Base-by-base conservation (phyloP, 2,113 vertebrate species). In the Panthera uncia region DNA sequence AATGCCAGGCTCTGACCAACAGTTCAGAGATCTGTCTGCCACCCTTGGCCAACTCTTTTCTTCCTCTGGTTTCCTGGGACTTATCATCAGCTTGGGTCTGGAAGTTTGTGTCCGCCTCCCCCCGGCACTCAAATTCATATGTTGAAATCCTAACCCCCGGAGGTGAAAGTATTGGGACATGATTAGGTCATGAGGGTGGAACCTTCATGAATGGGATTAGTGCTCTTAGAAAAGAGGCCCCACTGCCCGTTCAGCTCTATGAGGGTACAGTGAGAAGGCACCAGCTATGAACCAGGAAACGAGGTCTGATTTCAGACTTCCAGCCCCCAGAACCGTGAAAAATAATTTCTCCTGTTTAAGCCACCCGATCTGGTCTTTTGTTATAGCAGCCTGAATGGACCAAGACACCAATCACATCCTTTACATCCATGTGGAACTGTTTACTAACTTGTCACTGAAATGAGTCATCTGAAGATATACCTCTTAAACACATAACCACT, bases 401-500 rank as follows among this genome's bases (percentile, higher is more conserved):
- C 3, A 27, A 69, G 29, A 48, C 74, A 55, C 21, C 73, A 23
- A 18, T n/a, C 14, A 9, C 0, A 33, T 45, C 41, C 45, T 4
- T 38, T 31, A 63, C 52, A 66, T 21, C 25, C 5, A 13, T 19
- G 15, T 27, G 57, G 31, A 68, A 63, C 55, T 45, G 63, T 52
- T 29, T 31, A 50, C 76, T 33, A 74, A 94, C 73, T 69, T 73
- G 36, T 29, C 29, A 85, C 9, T 3, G 48, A 23, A 50, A 23
- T 66, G 57, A 74, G 45, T 55, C 65, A 19, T 2, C 16, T 86
- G 36, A 63, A 96, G 50, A 89, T 88, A 31, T 41, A 74, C 3
- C 41, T 74, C 33, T 84, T 69, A 71, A 89, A 91, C 91, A 82
- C 36, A 91, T 71, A 78, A 71, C 63, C 79, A 31, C 57, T 13